These are phyloP conservation scores for Cephus pygmeus DNA, from an alignment of 2,888 invertebrate genomes.

Conservation along the genomic window DNA sequence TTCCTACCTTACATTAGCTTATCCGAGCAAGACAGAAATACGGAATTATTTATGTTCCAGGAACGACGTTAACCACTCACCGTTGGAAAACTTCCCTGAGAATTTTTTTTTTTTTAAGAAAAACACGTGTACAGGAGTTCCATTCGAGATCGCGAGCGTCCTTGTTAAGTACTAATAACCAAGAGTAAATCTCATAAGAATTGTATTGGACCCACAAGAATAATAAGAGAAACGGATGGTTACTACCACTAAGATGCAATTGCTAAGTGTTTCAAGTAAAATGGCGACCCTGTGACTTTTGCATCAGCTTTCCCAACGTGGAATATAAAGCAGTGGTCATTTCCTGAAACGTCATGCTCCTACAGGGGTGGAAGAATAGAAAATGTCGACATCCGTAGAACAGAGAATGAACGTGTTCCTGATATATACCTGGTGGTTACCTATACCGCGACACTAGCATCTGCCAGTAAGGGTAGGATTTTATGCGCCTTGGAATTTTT, in stretches of 20 bases:
- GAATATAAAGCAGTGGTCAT: constrained; percentile 55
- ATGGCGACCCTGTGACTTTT: constrained; percentile 35
- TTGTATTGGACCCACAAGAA: too few relatives aligned
- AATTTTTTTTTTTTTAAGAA: neutral
- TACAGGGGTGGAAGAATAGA: too few relatives aligned
- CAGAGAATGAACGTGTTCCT: too few relatives aligned
- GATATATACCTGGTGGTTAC: too few relatives aligned
- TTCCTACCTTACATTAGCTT: neutral
- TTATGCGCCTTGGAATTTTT: too few relatives aligned
- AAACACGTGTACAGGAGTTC: neutral
- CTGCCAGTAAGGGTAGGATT: too few relatives aligned
- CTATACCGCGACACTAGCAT: too few relatives aligned
- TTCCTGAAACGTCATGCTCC: constrained; percentile 36
- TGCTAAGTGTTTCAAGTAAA: neutral
- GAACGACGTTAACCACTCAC: neutral
- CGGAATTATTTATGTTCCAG: neutral
- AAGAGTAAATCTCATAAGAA: too few relatives aligned
- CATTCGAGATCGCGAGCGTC: too few relatives aligned
- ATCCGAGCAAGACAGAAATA: too few relatives aligned
- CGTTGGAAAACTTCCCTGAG: neutral
- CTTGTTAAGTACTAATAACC: too few relatives aligned
- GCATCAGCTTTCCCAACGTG: constrained; percentile 50
- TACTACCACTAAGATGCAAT: constrained; percentile 27
- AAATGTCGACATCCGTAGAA: too few relatives aligned
- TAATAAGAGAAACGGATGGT: constrained; percentile 9